These are phyloP conservation scores for Euthynnus affinis DNA, from an alignment of 2,797 vertebrate genomes.

Conservation along the genomic window DNA sequence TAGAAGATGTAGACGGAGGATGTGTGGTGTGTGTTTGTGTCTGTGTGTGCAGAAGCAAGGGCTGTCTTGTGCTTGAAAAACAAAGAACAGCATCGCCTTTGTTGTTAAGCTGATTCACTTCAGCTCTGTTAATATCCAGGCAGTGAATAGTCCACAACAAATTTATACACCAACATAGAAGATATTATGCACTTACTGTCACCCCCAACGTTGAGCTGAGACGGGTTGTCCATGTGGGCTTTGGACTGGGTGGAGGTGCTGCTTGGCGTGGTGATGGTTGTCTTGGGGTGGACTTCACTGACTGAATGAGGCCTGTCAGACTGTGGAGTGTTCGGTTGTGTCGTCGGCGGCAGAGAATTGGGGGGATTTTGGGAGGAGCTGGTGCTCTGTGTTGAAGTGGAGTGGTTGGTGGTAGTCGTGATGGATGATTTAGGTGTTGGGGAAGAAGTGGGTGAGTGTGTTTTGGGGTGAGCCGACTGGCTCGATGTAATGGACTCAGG, in stretches of 20 bases:
- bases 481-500: slow-evolving; percentile 1
- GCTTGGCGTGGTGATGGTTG: not conserved
- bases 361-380: not conserved
- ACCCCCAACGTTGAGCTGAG: slow-evolving; percentile 77
- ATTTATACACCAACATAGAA: slow-evolving; percentile 39
- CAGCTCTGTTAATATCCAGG: slow-evolving; percentile 54
- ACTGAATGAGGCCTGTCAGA: not conserved
- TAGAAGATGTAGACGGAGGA: slow-evolving; percentile 51
- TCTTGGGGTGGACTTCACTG: not conserved
- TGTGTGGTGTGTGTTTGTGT: slow-evolving; percentile 30
- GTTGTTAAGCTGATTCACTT: slow-evolving; percentile 68
- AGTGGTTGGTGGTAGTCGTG: not conserved
- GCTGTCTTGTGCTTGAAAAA: slow-evolving; percentile 69
- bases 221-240: slow-evolving; percentile 38
- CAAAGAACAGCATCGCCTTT: slow-evolving; percentile 76
- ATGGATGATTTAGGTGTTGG: not conserved
- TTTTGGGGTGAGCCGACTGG: not conserved
- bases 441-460: not conserved
- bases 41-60: slow-evolving; percentile 42
- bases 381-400: slow-evolving; percentile 18
- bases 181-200: slow-evolving; percentile 69
- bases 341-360: not conserved
- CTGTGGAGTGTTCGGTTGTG: not conserved
- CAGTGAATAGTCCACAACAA: slow-evolving; percentile 37
- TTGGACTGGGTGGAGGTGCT: slow-evolving; percentile 54